Percentiles rank a stretch among this genome's conserved stretches.
Evolutionary conservation across 2,888 invertebrate genomes (phyloP).

Genomic region (Ochropacha duplaris): DNA sequence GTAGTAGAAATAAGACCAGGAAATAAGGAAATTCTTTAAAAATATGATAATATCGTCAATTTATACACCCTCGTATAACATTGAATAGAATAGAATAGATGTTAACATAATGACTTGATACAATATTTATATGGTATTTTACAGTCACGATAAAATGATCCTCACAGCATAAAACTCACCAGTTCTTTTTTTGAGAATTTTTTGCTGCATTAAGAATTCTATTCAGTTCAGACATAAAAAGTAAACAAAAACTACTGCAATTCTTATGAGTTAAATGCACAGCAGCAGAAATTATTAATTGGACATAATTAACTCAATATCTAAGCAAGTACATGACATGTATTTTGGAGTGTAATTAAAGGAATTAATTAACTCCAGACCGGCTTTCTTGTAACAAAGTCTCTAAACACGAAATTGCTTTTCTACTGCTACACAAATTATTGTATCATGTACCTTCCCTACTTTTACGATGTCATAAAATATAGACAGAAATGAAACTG

Average conservation of each 20-base stretch:
- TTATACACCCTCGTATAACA: no score
- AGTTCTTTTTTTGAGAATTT: no score
- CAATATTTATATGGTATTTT: no score
- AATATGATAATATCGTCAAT: no score
- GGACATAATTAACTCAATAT: neutral
- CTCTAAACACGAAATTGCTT: neutral
- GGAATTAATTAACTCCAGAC: slow-evolving; percentile 17
- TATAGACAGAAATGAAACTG: neutral
- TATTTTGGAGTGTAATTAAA: slow-evolving; percentile 19
- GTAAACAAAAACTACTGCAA: neutral
- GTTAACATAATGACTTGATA: no score
- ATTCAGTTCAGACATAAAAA: neutral
- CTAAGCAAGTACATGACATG: slow-evolving; percentile 13
- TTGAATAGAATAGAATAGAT: no score
- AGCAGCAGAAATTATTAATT: neutral
- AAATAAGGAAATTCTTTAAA: no score
- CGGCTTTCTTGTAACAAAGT: slow-evolving; percentile 7
- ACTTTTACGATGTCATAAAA: slow-evolving; percentile 2
- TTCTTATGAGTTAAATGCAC: neutral
- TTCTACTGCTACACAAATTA: neutral
- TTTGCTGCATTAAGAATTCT: no score
- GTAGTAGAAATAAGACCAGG: no score
- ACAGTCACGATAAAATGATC: neutral
- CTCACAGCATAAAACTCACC: neutral
- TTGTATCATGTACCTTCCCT: neutral